Percentiles rank a stretch among this genome's conserved stretches.
Conservation (phyloP, 2,888 invertebrate species). For the Patella pellucida region DNA sequence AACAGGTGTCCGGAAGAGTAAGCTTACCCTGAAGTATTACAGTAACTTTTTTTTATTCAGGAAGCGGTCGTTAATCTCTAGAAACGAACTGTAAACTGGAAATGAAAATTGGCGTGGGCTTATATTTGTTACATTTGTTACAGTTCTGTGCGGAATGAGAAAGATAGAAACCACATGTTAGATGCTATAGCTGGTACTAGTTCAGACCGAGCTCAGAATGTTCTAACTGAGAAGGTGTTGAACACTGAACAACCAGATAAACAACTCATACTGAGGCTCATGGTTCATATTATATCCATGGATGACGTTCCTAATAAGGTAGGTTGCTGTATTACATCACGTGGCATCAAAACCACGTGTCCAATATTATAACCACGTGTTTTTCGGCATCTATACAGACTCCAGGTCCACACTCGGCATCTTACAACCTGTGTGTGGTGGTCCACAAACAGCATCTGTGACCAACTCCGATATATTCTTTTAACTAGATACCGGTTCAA, state of each 20-base stretch:
- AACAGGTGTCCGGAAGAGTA: too few relatives aligned
- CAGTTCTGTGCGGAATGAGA: conserved; percentile 27
- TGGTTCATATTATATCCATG: conserved; percentile 42
- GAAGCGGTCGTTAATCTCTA: too few relatives aligned
- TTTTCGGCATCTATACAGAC: too few relatives aligned
- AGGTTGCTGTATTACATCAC: not conserved
- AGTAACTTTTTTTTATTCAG: too few relatives aligned
- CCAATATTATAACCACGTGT: not conserved
- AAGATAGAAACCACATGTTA: conserved; percentile 40
- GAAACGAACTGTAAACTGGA: too few relatives aligned
- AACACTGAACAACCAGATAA: conserved; percentile 28
- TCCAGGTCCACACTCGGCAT: too few relatives aligned
- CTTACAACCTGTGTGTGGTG: too few relatives aligned
- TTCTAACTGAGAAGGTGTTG: conserved; percentile 40
- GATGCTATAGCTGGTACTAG: conserved; percentile 44
- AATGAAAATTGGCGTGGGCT: too few relatives aligned
- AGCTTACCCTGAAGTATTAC: too few relatives aligned
- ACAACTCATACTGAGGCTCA: conserved; percentile 36
- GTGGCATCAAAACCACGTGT: not conserved
- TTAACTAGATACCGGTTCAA: too few relatives aligned
- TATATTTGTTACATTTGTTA: not conserved
- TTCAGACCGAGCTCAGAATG: conserved; percentile 34
- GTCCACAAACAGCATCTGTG: too few relatives aligned
- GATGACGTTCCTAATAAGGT: conserved; percentile 44
- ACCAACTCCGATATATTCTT: too few relatives aligned